Conservation (phyloP, 2,888 invertebrate species). For the Mimas tiliae region DNA sequence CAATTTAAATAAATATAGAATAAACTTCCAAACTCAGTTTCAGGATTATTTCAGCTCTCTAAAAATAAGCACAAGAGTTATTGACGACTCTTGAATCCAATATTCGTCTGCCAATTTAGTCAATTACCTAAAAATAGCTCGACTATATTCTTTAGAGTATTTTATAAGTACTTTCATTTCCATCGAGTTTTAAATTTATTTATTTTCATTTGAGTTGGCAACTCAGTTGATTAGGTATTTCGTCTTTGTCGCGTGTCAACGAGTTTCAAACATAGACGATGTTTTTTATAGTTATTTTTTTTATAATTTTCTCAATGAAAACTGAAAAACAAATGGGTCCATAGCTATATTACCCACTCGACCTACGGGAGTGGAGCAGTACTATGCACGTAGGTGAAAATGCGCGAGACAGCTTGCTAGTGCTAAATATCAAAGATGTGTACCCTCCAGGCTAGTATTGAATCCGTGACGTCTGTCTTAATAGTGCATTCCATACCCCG, state of each 20-base stretch:
- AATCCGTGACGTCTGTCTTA: too few relatives aligned
- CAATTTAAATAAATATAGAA: neutral
- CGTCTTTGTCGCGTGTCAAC: slow-evolving; percentile 3
- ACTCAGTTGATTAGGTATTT: slow-evolving; percentile 7
- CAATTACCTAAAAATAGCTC: slow-evolving; percentile 29
- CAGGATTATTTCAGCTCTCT: slow-evolving; percentile 2
- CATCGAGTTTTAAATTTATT: slow-evolving; percentile 16
- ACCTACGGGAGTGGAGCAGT: too few relatives aligned
- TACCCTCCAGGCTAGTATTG: too few relatives aligned
- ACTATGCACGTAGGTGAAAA: too few relatives aligned
- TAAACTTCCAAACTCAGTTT: neutral
- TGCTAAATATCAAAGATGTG: too few relatives aligned
- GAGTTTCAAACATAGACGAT: neutral
- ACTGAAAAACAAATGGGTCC: too few relatives aligned
- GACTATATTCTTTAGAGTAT: slow-evolving; percentile 32
- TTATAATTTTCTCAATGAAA: neutral
- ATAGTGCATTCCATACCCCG: too few relatives aligned
- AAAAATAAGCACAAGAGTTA: slow-evolving; percentile 27
- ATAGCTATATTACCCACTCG: too few relatives aligned
- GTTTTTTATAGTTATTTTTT: neutral
- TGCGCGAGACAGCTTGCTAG: too few relatives aligned
- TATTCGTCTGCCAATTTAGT: slow-evolving; percentile 31
- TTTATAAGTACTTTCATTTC: slow-evolving; percentile 26
- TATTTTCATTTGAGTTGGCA: slow-evolving; percentile 21
- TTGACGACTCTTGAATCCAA: slow-evolving; percentile 28